phyloP scores from a whole-genome alignment of 1,140 invertebrate genomes.

The Lasioglossum baleicum region DNA sequence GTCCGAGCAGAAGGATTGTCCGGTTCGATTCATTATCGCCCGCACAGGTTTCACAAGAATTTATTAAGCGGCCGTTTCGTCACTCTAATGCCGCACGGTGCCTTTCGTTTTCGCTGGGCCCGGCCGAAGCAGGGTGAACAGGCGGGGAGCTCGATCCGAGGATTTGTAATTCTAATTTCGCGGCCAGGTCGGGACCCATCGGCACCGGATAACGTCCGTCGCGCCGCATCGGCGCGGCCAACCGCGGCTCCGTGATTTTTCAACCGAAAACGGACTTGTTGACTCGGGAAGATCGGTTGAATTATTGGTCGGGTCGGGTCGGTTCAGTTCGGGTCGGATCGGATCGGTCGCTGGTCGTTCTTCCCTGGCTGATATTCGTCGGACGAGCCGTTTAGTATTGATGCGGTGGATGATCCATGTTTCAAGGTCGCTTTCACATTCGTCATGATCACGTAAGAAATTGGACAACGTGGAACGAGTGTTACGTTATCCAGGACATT shows the following conservation, averaged over 20 bases:
- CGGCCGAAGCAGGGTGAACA: no score
- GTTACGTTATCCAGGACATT: constrained; percentile 55
- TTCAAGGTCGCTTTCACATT: constrained; percentile 65
- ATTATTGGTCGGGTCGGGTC: background rate
- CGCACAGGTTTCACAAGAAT: background rate
- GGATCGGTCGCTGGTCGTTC: background rate
- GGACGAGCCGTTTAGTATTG: constrained; percentile 15
- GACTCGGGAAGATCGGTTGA: background rate
- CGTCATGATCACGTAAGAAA: constrained; percentile 59
- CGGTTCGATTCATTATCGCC: background rate
- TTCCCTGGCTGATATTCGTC: constrained; percentile 28
- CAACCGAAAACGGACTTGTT: background rate
- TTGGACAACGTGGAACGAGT: constrained; percentile 37
- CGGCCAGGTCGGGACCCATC: no score
- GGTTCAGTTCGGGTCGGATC: no score
- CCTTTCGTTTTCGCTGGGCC: background rate
- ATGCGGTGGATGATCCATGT: constrained; percentile 50
- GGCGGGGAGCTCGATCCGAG: no score
- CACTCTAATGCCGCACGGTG: background rate
- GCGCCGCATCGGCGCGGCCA: no score
- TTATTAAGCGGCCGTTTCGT: constrained; percentile 3
- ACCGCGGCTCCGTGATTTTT: background rate
- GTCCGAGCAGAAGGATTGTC: no score
- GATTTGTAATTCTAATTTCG: constrained; percentile 7
- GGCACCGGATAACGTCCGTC: no score